These are phyloP conservation scores for Umimayanthus chanpuru DNA, from an alignment of 92 coral and sea anemone genomes.

Conservation along the genomic window DNA sequence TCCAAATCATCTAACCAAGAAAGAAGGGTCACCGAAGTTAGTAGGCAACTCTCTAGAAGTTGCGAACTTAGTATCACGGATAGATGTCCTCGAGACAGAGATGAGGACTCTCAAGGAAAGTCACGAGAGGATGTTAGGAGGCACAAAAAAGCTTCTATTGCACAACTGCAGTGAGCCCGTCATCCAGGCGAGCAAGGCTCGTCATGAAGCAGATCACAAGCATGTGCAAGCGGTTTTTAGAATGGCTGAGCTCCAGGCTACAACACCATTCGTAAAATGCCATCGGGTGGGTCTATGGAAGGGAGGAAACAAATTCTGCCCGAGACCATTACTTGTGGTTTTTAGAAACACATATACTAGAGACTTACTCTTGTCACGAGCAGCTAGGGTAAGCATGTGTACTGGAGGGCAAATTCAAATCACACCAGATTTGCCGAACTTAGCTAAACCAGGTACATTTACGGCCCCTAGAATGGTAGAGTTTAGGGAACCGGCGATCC, in stretches of 20 bases:
- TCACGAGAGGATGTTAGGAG: too few relatives aligned
- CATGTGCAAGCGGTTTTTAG: neutral
- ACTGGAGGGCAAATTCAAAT: neutral
- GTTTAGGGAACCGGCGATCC: neutral
- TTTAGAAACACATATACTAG: neutral
- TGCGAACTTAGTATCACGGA: neutral
- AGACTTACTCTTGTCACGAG: neutral
- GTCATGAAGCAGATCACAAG: neutral
- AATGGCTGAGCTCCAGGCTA: neutral
- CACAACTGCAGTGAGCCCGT: too few relatives aligned
- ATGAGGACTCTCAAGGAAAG: neutral
- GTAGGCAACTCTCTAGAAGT: neutral
- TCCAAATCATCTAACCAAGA: neutral
- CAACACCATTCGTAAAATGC: neutral
- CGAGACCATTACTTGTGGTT: neutral
- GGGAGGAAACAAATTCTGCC: neutral
- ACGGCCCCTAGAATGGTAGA: neutral
- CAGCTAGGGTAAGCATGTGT: neutral
- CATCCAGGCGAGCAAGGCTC: too few relatives aligned
- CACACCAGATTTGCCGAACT: slow-evolving; percentile 2
- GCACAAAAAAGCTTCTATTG: too few relatives aligned
- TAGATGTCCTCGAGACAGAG: neutral
- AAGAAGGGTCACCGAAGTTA: neutral
- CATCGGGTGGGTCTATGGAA: neutral
- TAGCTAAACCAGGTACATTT: neutral